Base-by-base conservation (phyloP, 2,797 vertebrate genomes). In the Hozukius guyotensis region DNA sequence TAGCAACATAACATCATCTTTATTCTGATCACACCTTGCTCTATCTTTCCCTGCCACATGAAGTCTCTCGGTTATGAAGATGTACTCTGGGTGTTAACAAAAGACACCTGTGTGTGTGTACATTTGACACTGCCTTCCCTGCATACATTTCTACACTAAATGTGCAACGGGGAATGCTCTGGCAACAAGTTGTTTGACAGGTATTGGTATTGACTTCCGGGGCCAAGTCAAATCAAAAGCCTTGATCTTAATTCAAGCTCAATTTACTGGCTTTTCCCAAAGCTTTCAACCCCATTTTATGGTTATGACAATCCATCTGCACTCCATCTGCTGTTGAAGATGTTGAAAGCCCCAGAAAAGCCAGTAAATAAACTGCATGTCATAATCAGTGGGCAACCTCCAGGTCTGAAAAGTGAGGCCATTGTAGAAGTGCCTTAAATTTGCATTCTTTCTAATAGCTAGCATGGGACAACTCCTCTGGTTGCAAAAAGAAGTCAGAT, bases 21-120 rank as follows among this genome's bases (percentile, higher is more conserved):
- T 61, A 89, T 89, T 92, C 91, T 74, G 65, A 75, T 83, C 89
- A 89, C 83, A 59, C 34, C 27, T 62, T 7, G 14, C 25, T n/a
- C 65, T 83, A 9, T 49, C 81, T 73, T 53, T 84, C 81, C 32
- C 10, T 85, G 82, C 46, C 73, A 84, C 74, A 72, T 81, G 72
- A 78, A 85, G 57, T 78, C 55, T 75, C 72, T 77, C 1, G 0
- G 36, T 72, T 77, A 78, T 71, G 22, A 82, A 71, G 77, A 88
- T 70, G 72, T 78, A 74, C 63, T 73, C 24, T n/a, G 52, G 56
- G 46, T 75, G 75, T 87, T 81, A 73, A 81, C 3, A 5, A 81
- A 84, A 70, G 38, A 59, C 29, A 64, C 49, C 24, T 56, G 36
- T 60, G 71, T 77, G 42, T 70, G 36, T 76, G 59, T 73, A 24